Evolutionary conservation across 2,113 vertebrate genomes (phyloP).

Genomic region (Ranitomeya imitator): DNA sequence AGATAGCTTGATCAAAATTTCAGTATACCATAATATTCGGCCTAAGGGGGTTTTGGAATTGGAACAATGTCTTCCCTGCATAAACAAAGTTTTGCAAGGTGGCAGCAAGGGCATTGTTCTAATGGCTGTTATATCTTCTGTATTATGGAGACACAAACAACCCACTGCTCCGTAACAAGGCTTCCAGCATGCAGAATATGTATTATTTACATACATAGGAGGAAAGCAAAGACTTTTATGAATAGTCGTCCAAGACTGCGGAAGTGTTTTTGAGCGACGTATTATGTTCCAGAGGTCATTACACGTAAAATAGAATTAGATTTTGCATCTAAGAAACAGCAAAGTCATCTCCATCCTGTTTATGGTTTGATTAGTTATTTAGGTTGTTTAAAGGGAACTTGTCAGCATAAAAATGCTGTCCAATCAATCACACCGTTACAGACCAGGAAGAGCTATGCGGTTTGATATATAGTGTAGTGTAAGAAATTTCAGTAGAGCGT

Average conservation of each 20-base stretch:
- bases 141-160: background rate
- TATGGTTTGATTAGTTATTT: background rate
- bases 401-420: too few relatives aligned
- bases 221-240: background rate
- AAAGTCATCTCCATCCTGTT: background rate
- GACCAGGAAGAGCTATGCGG: too few relatives aligned
- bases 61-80: constrained; percentile 14
- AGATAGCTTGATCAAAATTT: constrained; percentile 3
- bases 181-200: constrained; percentile 11
- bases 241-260: background rate
- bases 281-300: background rate
- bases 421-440: too few relatives aligned
- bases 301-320: background rate
- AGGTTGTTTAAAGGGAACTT: background rate
- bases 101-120: constrained; percentile 4
- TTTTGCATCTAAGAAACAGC: background rate
- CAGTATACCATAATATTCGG: background rate
- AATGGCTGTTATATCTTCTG: background rate
- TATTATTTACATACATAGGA: constrained; percentile 17
- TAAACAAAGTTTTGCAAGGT: constrained; percentile 10
- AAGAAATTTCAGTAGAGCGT: too few relatives aligned
- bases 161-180: background rate
- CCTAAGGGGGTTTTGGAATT: background rate
- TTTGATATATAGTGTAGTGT: too few relatives aligned
- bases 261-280: background rate